Evolutionary conservation across 2,113 vertebrate species (phyloP), one percentile per base, ranked within the genome.

Genomic region (Anguilla rostrata): DNA sequence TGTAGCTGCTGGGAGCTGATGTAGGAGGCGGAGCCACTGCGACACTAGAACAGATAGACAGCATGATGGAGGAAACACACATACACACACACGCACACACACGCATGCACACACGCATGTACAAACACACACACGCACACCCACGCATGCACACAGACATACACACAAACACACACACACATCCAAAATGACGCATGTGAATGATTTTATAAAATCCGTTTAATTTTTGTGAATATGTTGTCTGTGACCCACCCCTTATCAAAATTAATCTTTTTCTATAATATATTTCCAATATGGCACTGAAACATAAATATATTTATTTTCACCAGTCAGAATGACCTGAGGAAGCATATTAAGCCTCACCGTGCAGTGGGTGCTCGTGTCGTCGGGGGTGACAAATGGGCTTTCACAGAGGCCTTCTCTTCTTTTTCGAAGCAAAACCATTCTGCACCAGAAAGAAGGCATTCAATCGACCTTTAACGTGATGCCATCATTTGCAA

Each of bases 371-470:
- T 83, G 81, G 85, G 89, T 22, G 85, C 86, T 82, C 84, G 88
- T 41, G 93, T 85, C 6, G 90, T 14, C 56, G 87, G 91, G 82
- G 89, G 90, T 86, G 92, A 91, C 89, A 92, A 49, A 14, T 89
- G 90, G 57, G 86, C 90, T 63, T 85, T 91, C 26, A 66, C 29
- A 3, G 53, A 43, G 0, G 9, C 90, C 89, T 90, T 95, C 20
- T 93, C 92, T 41, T 95, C 91, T 88, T 96, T 96, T 90, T 97
- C 95, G 41, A 96, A 94, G 89, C 94, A 94, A 92, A 97, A 95
- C 94, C 94, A 95, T 78, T 97, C 97, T 97, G 93, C 85, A 92
- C 85, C 88, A 90, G 63, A 81, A 1, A 90, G 86, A 57, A 18
- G 20, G 57, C 80, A 4, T 8, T 26, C 39, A 56, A 56, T 82